Percentiles rank a stretch among this genome's conserved stretches.
Conservation (phyloP, 1,140 invertebrate species). For the Rhopalosiphum padi region DNA sequence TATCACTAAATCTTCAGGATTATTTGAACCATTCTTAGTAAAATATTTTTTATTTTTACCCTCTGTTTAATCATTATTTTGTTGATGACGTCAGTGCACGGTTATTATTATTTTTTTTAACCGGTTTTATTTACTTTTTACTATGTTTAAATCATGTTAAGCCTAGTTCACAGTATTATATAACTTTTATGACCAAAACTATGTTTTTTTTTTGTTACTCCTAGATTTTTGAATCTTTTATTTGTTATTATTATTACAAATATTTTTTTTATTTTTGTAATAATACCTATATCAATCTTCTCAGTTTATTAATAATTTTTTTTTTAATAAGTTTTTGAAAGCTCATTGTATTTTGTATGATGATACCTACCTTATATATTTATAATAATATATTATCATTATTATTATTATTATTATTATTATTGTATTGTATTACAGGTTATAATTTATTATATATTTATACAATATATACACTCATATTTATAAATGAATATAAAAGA, state of each 20-base stretch:
- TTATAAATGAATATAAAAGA: constrained; percentile 7
- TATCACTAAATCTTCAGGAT: neutral
- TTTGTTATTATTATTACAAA: constrained; percentile 48
- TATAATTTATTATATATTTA: constrained; percentile 50
- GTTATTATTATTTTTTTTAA: neutral
- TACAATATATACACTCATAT: constrained; percentile 14
- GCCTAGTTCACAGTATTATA: constrained; percentile 45
- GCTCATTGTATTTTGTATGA: constrained; percentile 29
- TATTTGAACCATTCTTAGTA: constrained; percentile 8
- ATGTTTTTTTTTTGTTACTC: constrained; percentile 45
- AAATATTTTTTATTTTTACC: constrained; percentile 2
- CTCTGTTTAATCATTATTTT: neutral
- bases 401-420: constrained; percentile 45
- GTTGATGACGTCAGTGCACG: neutral
- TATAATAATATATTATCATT: constrained; percentile 42
- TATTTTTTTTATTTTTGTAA: constrained; percentile 33
- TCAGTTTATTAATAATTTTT: constrained; percentile 11
- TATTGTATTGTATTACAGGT: constrained; percentile 49
- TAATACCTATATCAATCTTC: constrained; percentile 1
- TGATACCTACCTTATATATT: constrained; percentile 19
- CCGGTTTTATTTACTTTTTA: constrained; percentile 3
- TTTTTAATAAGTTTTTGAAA: constrained; percentile 31
- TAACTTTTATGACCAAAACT: constrained; percentile 32
- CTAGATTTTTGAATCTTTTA: constrained; percentile 38
- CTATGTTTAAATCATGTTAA: constrained; percentile 30